Conservation (phyloP, 1,140 invertebrate species). For the Brachionus sp. region DNA sequence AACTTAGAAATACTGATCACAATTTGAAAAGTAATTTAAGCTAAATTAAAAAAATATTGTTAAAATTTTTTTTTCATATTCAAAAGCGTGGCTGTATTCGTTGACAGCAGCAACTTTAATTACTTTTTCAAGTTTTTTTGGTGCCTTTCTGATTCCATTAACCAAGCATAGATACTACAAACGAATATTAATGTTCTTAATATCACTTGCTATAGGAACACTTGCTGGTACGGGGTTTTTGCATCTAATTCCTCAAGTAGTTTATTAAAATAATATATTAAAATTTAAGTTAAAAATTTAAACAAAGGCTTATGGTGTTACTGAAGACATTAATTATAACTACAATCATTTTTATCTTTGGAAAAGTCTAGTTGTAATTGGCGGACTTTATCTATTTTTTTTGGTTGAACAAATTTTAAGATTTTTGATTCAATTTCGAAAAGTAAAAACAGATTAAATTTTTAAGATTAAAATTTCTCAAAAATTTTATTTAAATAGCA, state of each 20-base stretch:
- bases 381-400: constrained; percentile 63
- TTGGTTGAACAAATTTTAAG: constrained; percentile 56
- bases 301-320: background rate
- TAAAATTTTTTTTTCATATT: background rate
- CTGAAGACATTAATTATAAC: background rate
- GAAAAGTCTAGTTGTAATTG: constrained; percentile 58
- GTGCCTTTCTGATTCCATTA: constrained; percentile 65
- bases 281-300: background rate
- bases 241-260: constrained; percentile 31
- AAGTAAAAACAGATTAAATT: background rate
- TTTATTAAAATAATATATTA: background rate
- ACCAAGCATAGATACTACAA: constrained; percentile 64
- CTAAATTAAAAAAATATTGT: background rate
- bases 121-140: constrained; percentile 65
- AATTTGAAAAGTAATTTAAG: background rate
- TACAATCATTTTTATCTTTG: constrained; percentile 56
- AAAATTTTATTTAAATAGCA: background rate
- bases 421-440: constrained; percentile 24
- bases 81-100: constrained; percentile 64
- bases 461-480: background rate
- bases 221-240: constrained; percentile 21
- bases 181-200: constrained; percentile 60
- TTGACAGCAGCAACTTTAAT: constrained; percentile 66
- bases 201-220: constrained; percentile 1
- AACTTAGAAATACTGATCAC: background rate